A percentile compares a stretch with the other conserved stretches of the same genome.
Conservation (phyloP, 2,797 vertebrate genomes). For the Spinibarbus caldwelli region DNA sequence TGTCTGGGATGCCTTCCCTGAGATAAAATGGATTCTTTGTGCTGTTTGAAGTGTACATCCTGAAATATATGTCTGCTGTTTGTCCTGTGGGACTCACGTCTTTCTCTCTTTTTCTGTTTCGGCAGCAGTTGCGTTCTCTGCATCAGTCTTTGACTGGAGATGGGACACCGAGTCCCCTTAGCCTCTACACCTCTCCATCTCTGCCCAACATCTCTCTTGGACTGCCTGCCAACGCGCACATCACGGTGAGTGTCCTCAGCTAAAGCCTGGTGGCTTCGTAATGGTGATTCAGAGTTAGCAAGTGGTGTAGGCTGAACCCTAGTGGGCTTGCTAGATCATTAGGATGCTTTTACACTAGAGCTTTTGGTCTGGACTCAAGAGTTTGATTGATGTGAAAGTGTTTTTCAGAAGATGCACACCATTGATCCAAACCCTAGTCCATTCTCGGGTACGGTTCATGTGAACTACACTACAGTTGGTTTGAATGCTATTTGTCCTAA, state of each 20-base stretch:
- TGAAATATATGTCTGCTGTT: conserved; percentile 2
- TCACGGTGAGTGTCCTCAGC: conserved; percentile 79
- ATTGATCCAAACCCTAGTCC: not conserved
- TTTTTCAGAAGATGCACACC: not conserved
- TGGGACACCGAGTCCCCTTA: conserved; percentile 87
- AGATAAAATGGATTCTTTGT: not conserved
- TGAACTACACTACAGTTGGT: not conserved
- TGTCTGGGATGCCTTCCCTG: conserved; percentile 24
- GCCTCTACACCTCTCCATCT: conserved; percentile 95
- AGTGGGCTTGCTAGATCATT: not conserved
- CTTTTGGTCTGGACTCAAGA: not conserved
- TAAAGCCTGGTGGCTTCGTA: not conserved
- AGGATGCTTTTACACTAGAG: not conserved
- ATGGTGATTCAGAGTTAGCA: conserved; percentile 12
- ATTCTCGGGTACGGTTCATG: not conserved
- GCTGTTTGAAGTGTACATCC: not conserved
- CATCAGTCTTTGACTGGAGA: conserved; percentile 87
- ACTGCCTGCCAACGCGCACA: conserved; percentile 90
- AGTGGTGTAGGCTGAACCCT: conserved; percentile 12
- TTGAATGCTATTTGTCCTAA: not conserved
- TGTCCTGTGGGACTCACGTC: not conserved
- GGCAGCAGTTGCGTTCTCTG: conserved; percentile 86
- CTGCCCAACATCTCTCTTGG: conserved; percentile 97
- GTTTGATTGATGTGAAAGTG: conserved; percentile 2
- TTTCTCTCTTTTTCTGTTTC: conserved; percentile 28